phyloP scores from a whole-genome alignment of 1,140 invertebrate genomes.

The Musca vetustissima region DNA sequence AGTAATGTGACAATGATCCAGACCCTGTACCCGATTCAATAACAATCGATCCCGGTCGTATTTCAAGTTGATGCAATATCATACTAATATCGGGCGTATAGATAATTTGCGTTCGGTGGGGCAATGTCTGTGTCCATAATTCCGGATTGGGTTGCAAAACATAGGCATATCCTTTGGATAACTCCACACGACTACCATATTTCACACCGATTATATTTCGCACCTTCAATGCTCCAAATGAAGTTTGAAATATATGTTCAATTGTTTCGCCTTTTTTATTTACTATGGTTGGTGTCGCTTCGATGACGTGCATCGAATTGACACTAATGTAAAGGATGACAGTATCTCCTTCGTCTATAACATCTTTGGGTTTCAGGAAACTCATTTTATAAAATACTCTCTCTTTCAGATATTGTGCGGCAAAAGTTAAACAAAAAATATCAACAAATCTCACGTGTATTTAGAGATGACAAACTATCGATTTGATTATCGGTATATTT shows the following conservation, averaged over 20 bases:
- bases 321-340: conserved; percentile 88
- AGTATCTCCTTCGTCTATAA: conserved; percentile 86
- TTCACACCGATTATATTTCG: conserved; percentile 75
- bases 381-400: too few species aligned
- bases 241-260: conserved; percentile 70
- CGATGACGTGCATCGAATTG: conserved; percentile 79
- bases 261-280: conserved; percentile 77
- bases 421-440: conserved; percentile 3
- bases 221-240: conserved; percentile 90
- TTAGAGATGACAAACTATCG: too few species aligned
- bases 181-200: conserved; percentile 71
- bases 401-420: neutral
- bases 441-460: neutral
- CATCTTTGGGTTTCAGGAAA: conserved; percentile 78
- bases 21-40: conserved; percentile 96
- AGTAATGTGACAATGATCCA: conserved; percentile 91
- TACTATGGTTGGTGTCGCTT: conserved; percentile 70
- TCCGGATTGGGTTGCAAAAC: conserved; percentile 92
- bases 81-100: conserved; percentile 97
- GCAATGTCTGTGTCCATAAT: conserved; percentile 91
- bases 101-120: conserved; percentile 97
- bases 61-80: conserved; percentile 85
- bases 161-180: conserved; percentile 88
- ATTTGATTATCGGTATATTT: too few species aligned
- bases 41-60: conserved; percentile 84